phyloP scores from a whole-genome alignment of 2,797 vertebrate species.

The Rallus crepitans region DNA sequence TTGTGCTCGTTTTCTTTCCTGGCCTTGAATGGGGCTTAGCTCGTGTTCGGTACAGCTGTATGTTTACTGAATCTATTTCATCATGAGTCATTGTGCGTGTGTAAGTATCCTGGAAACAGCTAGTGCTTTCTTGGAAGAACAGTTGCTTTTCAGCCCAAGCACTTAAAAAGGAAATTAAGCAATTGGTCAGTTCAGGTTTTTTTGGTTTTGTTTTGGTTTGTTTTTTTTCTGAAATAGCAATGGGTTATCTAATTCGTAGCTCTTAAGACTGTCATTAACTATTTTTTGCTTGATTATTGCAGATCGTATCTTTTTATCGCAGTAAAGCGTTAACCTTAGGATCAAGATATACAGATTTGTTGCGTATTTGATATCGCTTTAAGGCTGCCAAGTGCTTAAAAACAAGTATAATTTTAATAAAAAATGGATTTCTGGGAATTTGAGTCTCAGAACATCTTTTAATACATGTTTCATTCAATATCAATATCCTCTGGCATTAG shows the following conservation, averaged over 20 bases:
- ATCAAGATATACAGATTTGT: constrained; percentile 56
- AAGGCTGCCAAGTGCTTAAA: constrained; percentile 73
- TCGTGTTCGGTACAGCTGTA: constrained; percentile 88
- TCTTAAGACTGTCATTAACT: constrained; percentile 80
- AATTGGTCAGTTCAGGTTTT: constrained; percentile 80
- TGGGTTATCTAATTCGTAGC: constrained; percentile 78
- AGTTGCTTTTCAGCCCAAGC: constrained; percentile 85
- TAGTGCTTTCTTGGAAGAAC: constrained; percentile 88
- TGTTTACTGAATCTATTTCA: constrained; percentile 90
- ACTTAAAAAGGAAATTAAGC: constrained; percentile 87
- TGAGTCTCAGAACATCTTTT: constrained; percentile 61
- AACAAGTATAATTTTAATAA: constrained; percentile 76
- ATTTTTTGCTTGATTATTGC: constrained; percentile 80
- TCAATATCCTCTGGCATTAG: constrained; percentile 56
- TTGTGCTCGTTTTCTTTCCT: constrained; percentile 90
- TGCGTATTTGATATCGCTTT: constrained; percentile 48
- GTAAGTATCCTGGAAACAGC: constrained; percentile 91
- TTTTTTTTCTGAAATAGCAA: constrained; percentile 77
- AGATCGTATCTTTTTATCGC: constrained; percentile 74
- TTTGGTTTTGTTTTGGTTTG: too few relatives aligned
- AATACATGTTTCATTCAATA: constrained; percentile 41
- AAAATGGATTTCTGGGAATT: constrained; percentile 75
- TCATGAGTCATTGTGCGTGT: constrained; percentile 89
- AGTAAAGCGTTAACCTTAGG: constrained; percentile 74
- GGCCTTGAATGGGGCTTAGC: constrained; percentile 89